These are phyloP conservation scores for Smutsia temminckii DNA, from an alignment of 2,797 vertebrate genomes.

Conservation along the genomic window DNA sequence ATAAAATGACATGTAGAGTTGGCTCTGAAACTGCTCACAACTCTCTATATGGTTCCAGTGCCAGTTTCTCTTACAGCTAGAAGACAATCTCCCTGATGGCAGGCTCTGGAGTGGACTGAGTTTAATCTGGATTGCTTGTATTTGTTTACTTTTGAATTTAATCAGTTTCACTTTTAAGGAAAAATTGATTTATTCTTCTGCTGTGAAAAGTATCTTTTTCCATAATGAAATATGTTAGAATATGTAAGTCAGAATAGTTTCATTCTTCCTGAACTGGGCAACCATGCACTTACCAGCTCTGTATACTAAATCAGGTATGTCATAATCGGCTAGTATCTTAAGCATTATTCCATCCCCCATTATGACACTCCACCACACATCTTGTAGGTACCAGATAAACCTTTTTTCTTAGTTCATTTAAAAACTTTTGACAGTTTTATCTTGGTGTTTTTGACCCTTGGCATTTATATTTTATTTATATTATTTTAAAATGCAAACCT, in stretches of 20 bases:
- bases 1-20: background rate
- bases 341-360: background rate
- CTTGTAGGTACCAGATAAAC: background rate
- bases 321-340: background rate
- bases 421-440: background rate
- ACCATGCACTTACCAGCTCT: background rate
- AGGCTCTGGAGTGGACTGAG: background rate
- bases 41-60: fast-evolving
- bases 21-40: background rate
- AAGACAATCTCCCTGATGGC: background rate
- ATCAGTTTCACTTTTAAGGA: background rate
- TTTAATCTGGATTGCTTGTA: background rate
- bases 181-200: background rate
- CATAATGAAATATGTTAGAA: background rate
- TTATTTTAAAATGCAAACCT: conserved; percentile 47
- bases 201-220: background rate
- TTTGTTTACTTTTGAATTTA: conserved; percentile 17
- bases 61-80: background rate
- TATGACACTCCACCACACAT: background rate
- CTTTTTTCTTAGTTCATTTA: conserved; percentile 13
- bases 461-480: conserved; percentile 12
- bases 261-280: background rate
- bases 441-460: background rate
- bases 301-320: background rate
- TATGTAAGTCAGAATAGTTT: background rate